phyloP scores from a whole-genome alignment of 2,113 vertebrate genomes.

The Fulica atra region DNA sequence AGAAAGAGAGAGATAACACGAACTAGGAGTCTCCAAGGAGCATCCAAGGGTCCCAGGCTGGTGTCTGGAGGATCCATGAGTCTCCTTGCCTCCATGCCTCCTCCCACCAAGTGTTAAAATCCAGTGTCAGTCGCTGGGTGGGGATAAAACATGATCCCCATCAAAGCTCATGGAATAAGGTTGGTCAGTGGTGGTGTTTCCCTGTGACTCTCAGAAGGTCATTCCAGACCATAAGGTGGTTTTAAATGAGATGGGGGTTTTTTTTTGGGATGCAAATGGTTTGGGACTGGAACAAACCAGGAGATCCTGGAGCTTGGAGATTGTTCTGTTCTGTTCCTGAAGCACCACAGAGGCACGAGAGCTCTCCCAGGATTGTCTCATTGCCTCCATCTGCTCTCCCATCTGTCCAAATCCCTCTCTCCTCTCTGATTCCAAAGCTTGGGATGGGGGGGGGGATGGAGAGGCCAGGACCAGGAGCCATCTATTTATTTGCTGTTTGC shows the following conservation, averaged over 20 bases:
- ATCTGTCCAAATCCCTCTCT: slow-evolving; percentile 1
- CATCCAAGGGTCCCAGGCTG: neutral
- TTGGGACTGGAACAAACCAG: neutral
- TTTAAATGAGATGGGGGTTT: no score
- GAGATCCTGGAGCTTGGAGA: neutral
- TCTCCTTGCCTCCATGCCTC: neutral
- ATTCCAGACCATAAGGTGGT: neutral
- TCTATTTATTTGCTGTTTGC: neutral
- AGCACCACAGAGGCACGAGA: neutral
- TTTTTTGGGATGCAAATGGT: neutral
- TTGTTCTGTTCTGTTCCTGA: neutral
- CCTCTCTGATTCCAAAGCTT: neutral
- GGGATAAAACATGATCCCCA: neutral
- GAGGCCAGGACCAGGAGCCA: neutral
- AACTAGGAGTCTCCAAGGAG: neutral
- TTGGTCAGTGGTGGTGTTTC: neutral
- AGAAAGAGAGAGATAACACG: neutral
- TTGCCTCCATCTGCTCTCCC: slow-evolving; percentile 36
- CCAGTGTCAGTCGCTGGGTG: rapidly evolving
- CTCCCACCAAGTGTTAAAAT: neutral
- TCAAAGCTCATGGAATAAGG: neutral
- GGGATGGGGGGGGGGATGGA: no score
- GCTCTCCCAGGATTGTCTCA: slow-evolving; percentile 1
- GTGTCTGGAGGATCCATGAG: neutral
- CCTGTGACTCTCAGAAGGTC: neutral